phyloP scores from a whole-genome alignment of 2,797 vertebrate genomes.

The Dendrocincla fuliginosa region DNA sequence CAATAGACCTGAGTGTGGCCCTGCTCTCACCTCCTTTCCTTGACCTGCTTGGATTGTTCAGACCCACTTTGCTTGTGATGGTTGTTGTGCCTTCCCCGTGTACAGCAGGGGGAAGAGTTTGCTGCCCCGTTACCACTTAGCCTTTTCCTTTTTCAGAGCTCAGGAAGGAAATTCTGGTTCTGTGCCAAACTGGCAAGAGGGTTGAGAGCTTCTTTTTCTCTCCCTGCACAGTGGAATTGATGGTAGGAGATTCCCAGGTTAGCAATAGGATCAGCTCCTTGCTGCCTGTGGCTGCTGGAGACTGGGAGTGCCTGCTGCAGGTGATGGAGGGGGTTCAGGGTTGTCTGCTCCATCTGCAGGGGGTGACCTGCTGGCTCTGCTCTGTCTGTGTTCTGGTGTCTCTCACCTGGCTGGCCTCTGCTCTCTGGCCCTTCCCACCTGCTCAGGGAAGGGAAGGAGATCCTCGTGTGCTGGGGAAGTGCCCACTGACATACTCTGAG shows the following conservation, averaged over 20 bases:
- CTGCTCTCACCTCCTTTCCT: not conserved
- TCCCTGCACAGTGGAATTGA: not conserved
- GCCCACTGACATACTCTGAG: not conserved
- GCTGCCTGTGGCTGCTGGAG: not conserved
- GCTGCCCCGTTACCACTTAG: not conserved
- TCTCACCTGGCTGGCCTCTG: not conserved
- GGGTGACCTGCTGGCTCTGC: not conserved
- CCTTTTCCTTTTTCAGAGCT: not conserved
- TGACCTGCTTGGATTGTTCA: not conserved
- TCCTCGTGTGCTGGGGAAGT: not conserved
- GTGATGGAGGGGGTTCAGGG: not conserved
- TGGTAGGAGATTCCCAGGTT: not conserved
- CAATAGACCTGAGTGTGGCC: rapidly evolving
- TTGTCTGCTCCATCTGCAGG: not conserved
- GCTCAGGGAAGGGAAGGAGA: not conserved
- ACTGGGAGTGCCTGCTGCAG: not conserved
- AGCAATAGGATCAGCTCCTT: not conserved
- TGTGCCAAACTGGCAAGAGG: not conserved
- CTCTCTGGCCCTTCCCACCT: not conserved
- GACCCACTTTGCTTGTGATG: not conserved
- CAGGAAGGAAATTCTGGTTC: not conserved
- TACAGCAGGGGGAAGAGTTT: not conserved
- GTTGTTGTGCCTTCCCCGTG: not conserved
- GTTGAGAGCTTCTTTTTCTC: not conserved
- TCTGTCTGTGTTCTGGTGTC: not conserved